Conservation (phyloP, 2,797 vertebrate species). For the Euphonia xanthogaster region DNA sequence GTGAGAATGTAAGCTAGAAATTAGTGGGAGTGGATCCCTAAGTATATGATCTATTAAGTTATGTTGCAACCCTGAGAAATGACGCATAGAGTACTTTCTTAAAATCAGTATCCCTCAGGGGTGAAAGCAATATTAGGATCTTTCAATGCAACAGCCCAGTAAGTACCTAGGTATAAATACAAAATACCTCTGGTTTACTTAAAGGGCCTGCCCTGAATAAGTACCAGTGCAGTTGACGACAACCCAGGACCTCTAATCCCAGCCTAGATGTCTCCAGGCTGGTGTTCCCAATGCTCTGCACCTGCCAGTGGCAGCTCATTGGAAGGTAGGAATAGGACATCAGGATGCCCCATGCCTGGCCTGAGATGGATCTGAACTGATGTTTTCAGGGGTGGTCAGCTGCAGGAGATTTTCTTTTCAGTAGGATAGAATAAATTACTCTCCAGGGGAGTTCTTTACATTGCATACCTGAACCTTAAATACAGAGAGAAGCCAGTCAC, state of each 20-base stretch:
- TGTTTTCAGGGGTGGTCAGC: neutral
- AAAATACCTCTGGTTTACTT: neutral
- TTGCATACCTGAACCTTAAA: neutral
- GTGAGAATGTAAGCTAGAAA: neutral
- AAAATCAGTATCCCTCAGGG: neutral
- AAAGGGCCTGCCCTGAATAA: neutral
- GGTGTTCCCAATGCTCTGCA: neutral
- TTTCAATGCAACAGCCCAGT: neutral
- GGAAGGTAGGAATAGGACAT: neutral
- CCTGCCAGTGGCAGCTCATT: neutral
- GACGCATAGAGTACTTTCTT: neutral
- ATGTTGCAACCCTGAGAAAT: neutral
- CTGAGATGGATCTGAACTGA: neutral
- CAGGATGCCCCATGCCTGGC: neutral
- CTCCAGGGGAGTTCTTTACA: neutral
- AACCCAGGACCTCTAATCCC: no score
- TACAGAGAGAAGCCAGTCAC: neutral
- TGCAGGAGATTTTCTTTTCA: neutral
- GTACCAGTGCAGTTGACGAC: neutral
- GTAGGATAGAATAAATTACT: neutral
- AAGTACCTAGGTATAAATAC: neutral
- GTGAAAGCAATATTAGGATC: neutral
- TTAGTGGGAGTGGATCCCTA: neutral
- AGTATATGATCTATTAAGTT: slow-evolving; percentile 7
- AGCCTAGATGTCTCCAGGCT: neutral